Evolutionary conservation across 1,140 invertebrate genomes (phyloP), one percentile per base, ranked within the genome.

Genomic region (Papilio aristodemus): DNA sequence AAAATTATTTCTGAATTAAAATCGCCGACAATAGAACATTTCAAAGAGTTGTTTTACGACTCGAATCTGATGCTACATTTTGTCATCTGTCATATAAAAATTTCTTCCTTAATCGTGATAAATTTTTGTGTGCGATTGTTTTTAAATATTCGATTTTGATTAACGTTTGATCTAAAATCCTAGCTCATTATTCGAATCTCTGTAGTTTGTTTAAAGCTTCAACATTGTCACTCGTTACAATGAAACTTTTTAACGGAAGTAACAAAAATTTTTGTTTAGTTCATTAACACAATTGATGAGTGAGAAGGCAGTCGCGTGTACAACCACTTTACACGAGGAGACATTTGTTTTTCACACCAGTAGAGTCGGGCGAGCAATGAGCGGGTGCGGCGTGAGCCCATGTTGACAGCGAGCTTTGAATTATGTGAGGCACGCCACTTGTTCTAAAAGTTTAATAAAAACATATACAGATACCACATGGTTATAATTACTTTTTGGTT

Each of bases 301-400:
- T 66, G 62, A 13, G 67, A 41, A 37, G 68, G 67, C 38, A 73
- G 68, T 76, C 57, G 69, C 73, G 70, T 75, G 38, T 69, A 72
- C 32, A 54, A 72, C 70, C 72, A 70, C 71, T 69, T 72, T 67
- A 64, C 70, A 69, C 74, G 63, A 71, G 71, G 64, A 72, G 74
- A 75, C 76, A 74, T 77, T 79, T 77, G 70, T 78, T 80, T 79
- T 74, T 68, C 71, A 75, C 68, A 75, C 60, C 69, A 75, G 59
- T 75, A 76, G 68, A 75, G 72, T 75, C 74, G 46, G 22, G 17
- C 17, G 10, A 7, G 62, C 69, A 67, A 71, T 66, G 10, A 60
- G 50, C 60, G 58, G 71, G 74, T 72, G 71, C 71, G 71, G 73
- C 60, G 46, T 68, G 70, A 75, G 67, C 64, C 57, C 39, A 10